phyloP scores from a whole-genome alignment of 2,888 invertebrate species.

The Ramazzottius varieornatus region DNA sequence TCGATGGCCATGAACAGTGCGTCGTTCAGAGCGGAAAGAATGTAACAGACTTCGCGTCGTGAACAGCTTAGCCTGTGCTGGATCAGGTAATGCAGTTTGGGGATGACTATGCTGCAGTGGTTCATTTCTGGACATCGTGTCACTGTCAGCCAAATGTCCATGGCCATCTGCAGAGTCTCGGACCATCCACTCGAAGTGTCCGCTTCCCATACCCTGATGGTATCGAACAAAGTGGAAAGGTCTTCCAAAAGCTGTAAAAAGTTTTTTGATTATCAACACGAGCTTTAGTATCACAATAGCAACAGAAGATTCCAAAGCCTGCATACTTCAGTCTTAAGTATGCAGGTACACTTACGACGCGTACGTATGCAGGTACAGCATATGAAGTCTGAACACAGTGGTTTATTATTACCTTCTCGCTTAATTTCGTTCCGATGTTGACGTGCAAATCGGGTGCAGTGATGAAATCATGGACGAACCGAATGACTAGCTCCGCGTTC shows the following conservation, averaged over 20 bases:
- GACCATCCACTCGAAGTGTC: conserved; percentile 28
- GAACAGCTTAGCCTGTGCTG: neutral
- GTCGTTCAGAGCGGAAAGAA: neutral
- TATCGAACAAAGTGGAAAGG: conserved; percentile 29
- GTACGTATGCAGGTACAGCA: no score
- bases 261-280: neutral
- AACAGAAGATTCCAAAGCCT: neutral
- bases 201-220: conserved; percentile 31
- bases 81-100: neutral
- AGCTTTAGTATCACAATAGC: neutral
- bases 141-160: conserved; percentile 18
- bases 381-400: no score
- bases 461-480: conserved; percentile 5
- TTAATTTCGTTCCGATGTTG: neutral
- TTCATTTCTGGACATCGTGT: neutral
- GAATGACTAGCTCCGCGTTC: conserved; percentile 4
- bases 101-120: conserved; percentile 1
- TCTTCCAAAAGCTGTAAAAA: conserved; percentile 32
- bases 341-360: no score
- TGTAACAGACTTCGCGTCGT: neutral
- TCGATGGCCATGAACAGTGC: neutral
- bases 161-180: conserved; percentile 31
- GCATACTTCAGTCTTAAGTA: no score
- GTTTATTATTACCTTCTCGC: neutral
- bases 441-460: conserved; percentile 1